These are phyloP conservation scores for Eublepharis macularius DNA, from an alignment of 2,113 vertebrate species.

Conservation along the genomic window DNA sequence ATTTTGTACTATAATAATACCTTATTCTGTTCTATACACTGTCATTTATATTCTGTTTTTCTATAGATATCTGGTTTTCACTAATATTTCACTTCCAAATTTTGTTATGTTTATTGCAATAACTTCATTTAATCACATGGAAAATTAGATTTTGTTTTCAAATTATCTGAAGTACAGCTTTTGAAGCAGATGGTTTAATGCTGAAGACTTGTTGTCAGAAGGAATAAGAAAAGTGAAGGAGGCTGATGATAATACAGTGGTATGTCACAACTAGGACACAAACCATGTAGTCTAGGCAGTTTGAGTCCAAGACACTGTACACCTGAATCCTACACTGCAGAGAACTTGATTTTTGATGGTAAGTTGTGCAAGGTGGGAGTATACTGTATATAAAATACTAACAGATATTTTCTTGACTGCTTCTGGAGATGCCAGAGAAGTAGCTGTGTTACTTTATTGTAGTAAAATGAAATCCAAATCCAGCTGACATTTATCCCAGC, in stretches of 20 bases:
- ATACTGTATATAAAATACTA: not conserved
- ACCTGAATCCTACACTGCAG: not conserved
- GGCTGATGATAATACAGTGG: slow-evolving; percentile 49
- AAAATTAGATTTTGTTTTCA: slow-evolving; percentile 9
- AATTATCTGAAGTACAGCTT: slow-evolving; percentile 39
- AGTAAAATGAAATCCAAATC: not conserved
- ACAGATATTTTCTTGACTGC: not conserved
- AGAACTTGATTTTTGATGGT: slow-evolving; percentile 34
- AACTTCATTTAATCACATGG: slow-evolving; percentile 3
- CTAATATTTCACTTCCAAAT: not conserved
- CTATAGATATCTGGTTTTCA: not conserved
- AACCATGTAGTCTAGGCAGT: slow-evolving; percentile 16
- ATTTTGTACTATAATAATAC: not conserved
- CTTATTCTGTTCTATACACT: not conserved
- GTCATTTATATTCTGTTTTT: not conserved
- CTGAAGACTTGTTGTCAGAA: slow-evolving; percentile 36
- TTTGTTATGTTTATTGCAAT: not conserved
- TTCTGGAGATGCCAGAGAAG: not conserved
- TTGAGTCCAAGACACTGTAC: slow-evolving; percentile 37
- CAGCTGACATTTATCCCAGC: not conserved
- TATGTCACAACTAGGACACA: slow-evolving; percentile 50
- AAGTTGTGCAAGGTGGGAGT: slow-evolving; percentile 6
- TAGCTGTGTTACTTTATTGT: not conserved
- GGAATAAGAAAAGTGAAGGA: slow-evolving; percentile 51
- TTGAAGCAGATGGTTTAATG: slow-evolving; percentile 45